Evolutionary conservation across 2,113 vertebrate species (phyloP), one percentile per base, ranked within the genome.

Genomic region (Chamaea fasciata): DNA sequence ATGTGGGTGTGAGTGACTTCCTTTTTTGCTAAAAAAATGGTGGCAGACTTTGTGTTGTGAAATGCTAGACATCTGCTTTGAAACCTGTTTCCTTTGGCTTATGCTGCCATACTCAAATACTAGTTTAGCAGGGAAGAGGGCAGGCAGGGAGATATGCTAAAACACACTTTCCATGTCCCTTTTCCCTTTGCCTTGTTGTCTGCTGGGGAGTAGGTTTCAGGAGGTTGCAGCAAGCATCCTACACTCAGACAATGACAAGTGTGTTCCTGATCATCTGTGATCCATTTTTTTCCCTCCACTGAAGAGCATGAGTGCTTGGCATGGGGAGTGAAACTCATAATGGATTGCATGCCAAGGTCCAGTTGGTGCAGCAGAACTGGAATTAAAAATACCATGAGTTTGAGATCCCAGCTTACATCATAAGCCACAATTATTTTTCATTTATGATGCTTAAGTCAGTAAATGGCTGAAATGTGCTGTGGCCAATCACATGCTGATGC

Each of bases 351-450:
- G 53, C n/a, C 44, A 55, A 87, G 46, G 59, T 89, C 46, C 69
- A 47, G 22, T 46, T 65, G 19, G 22, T 79, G n/a, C 12, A 41
- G 37, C 41, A 71, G 67, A 69, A 37, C 33, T 4, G 6, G 27
- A 35, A 50, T 81, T 55, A 42, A 76, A 80, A 19, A 22, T 71
- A 14, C 18, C 0, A 0, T 6, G 20, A 92, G 26, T 55, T 20
- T 37, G 35, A 70, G 10, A 37, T 87, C 24, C 57, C 35, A 21
- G 35, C 15, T 89, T 71, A 3, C 41, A 37, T 69, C 60, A 69
- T 46, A 88, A 86, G 19, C 57, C 69, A 71, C 49, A 89, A n/a
- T 75, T 64, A 67, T 56, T 95, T 82, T 91, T 84, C 24, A 24
- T 83, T 89, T 77, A 20, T 1, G 8, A 10, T 88, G 28, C 31